A percentile compares a stretch with the other conserved stretches of the same genome.
Conservation (phyloP, 2,797 vertebrate species). For the Clarias platycephalus region DNA sequence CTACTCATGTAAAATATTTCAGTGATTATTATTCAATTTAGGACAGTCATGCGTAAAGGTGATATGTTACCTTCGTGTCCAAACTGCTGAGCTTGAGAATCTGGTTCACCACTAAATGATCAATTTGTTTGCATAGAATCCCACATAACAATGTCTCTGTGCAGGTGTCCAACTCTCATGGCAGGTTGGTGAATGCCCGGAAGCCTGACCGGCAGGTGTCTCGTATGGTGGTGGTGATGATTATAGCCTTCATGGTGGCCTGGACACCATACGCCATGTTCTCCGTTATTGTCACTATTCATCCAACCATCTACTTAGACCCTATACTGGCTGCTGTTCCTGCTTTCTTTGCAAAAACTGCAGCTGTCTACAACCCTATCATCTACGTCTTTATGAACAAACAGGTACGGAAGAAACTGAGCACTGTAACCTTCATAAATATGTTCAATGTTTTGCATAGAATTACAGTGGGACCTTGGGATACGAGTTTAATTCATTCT, state of each 20-base stretch:
- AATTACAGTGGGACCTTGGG: too few species aligned
- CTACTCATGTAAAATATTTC: not conserved
- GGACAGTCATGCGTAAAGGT: not conserved
- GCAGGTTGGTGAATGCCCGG: constrained; percentile 74
- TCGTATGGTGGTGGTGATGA: constrained; percentile 90
- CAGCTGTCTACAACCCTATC: constrained; percentile 86
- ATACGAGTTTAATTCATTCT: too few species aligned
- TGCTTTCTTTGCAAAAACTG: constrained; percentile 89
- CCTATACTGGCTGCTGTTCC: constrained; percentile 81
- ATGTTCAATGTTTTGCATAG: not conserved
- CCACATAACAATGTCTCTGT: constrained; percentile 6
- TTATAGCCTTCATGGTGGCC: constrained; percentile 85
- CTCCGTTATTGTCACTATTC: constrained; percentile 79
- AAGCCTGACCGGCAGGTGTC: constrained; percentile 87
- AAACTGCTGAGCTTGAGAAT: not conserved
- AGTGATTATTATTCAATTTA: not conserved
- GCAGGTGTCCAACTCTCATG: constrained; percentile 80
- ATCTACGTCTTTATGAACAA: constrained; percentile 95
- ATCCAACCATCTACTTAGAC: constrained; percentile 80
- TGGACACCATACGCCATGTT: constrained; percentile 86
- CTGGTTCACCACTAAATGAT: not conserved
- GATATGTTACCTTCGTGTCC: not conserved
- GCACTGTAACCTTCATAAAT: not conserved
- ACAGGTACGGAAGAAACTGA: constrained; percentile 72
- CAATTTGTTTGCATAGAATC: not conserved